phyloP scores from a whole-genome alignment of 2,113 vertebrate genomes.

The Alligator sinensis region DNA sequence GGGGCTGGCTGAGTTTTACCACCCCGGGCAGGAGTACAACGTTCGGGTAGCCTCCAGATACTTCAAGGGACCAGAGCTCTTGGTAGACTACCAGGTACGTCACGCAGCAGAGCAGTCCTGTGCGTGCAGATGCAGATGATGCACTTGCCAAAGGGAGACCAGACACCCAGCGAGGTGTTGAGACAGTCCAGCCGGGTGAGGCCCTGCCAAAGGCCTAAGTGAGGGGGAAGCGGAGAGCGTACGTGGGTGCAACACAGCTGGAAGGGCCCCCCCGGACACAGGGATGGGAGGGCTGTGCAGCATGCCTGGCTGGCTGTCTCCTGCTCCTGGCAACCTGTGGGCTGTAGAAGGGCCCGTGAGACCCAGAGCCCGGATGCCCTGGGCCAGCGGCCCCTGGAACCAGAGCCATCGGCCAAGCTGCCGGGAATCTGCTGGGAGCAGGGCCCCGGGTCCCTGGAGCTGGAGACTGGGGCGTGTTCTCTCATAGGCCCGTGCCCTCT shows the following conservation, averaged over 20 bases:
- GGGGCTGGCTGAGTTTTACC: constrained; percentile 90
- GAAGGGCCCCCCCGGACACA: not conserved
- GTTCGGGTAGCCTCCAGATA: constrained; percentile 89
- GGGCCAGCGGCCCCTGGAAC: accelerated
- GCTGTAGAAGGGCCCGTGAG: not conserved
- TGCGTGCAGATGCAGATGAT: not conserved
- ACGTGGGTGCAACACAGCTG: not conserved
- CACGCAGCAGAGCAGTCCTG: not conserved
- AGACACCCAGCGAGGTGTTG: no score
- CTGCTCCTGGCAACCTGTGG: accelerated
- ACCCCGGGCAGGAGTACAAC: constrained; percentile 90
- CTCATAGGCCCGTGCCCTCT: accelerated
- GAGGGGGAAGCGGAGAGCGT: accelerated
- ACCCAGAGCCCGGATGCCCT: not conserved
- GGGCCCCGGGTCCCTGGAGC: not conserved
- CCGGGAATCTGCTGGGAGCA: not conserved
- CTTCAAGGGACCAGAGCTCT: constrained; percentile 89
- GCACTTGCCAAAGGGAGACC: not conserved
- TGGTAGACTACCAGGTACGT: constrained; percentile 88
- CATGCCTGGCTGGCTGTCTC: no score
- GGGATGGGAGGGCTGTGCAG: no score
- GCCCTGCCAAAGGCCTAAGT: accelerated
- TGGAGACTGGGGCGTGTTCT: not conserved
- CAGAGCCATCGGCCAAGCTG: not conserved
- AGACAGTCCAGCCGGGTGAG: not conserved